Evolutionary conservation across 2,888 invertebrate genomes (phyloP), one percentile per base, ranked within the genome.

Genomic region (Acleris literana): DNA sequence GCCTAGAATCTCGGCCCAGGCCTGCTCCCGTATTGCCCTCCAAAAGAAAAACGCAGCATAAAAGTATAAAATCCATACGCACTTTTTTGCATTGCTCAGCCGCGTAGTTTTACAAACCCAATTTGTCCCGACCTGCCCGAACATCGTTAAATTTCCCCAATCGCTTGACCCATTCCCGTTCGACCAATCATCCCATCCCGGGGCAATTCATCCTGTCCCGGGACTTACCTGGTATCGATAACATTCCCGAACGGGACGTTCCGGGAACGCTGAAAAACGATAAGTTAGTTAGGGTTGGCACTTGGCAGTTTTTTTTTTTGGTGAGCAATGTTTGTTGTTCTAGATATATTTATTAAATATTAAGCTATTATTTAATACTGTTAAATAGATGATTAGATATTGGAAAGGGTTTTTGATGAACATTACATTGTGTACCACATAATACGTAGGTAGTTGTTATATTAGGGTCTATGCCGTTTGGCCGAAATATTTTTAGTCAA

Each of bases 221-320:
- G 83, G 80, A 77, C 82, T 69, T 69, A 63, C 61, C 61, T 64
- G 62, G 22, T 68, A 62, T 69, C 68, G 49, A 66, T 66, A 66
- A 39, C 57, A 59, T 64, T 61, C 70, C 73, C 70, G 72, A 71
- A 75, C 76, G 75, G 71, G 69, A 51, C 72, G 71, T 72, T 68
- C 75, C 73, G 70, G 64, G 69, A 64, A 68, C 67, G 68, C 84
- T 88, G 88, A 88, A 88, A 89, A 89, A 89, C 88, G 87, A 87
- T 87, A 84, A 86, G 78, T 76, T 70, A 51, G 9, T 17, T 72
- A 86, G 86, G 86, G 86, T 69, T 86, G 84, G 0, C 79, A 62
- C 16, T 9, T 33, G 0, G 18, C 3, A 17, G 53, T 44, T 13
- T 43, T 2, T 25, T 46, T 7, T 46, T n/a, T 46, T 17, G 43